phyloP scores from a whole-genome alignment of 2,797 vertebrate genomes.

The Acanthurus tractus region DNA sequence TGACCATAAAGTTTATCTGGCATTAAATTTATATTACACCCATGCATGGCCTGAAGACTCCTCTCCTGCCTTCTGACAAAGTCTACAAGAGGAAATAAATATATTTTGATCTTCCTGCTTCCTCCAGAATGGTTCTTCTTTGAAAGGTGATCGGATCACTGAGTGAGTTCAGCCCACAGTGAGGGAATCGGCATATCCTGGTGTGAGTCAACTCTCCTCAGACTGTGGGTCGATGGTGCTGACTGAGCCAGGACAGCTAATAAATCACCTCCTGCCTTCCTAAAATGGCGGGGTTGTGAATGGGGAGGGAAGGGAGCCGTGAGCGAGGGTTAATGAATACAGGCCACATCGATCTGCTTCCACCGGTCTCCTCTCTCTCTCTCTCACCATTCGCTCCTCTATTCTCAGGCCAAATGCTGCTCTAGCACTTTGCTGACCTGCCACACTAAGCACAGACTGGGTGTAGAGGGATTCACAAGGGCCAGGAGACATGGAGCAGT shows the following conservation, averaged over 20 bases:
- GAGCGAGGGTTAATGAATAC: constrained; percentile 87
- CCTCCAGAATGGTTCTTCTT: constrained; percentile 45
- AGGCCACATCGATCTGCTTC: constrained; percentile 82
- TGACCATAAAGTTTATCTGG: background rate
- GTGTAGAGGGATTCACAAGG: constrained; percentile 56
- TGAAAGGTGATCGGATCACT: constrained; percentile 52
- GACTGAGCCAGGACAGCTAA: constrained; percentile 86
- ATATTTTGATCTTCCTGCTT: constrained; percentile 37
- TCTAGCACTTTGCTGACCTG: constrained; percentile 83
- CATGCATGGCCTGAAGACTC: background rate
- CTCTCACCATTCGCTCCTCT: constrained; percentile 62
- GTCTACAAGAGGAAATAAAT: constrained; percentile 32
- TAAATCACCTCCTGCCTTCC: constrained; percentile 85
- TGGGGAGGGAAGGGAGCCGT: constrained; percentile 79
- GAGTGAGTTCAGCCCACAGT: constrained; percentile 69
- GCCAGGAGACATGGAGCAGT: constrained; percentile 49
- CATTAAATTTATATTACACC: background rate
- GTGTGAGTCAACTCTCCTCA: constrained; percentile 82
- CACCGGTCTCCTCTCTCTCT: constrained; percentile 66
- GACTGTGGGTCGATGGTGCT: constrained; percentile 83
- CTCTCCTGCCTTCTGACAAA: constrained; percentile 7
- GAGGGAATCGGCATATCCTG: constrained; percentile 76
- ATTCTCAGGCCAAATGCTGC: constrained; percentile 82
- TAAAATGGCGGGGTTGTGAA: constrained; percentile 82
- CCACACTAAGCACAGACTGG: constrained; percentile 78